Conservation (phyloP, 2,113 vertebrate species). For the Monopterus albus region DNA sequence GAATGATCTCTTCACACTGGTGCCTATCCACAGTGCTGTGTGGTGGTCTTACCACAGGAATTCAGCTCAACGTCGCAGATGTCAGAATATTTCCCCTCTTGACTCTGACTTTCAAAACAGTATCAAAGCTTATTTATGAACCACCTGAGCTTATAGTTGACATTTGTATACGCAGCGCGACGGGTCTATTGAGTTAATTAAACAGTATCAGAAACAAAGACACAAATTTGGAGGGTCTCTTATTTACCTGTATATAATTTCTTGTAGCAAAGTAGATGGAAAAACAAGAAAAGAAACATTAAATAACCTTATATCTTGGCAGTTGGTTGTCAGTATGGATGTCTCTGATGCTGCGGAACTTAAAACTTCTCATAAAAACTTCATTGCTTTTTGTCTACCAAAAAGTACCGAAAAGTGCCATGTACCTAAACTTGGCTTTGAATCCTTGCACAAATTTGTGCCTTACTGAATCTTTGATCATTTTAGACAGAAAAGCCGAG, state of each 20-base stretch:
- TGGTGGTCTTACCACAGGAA: constrained; percentile 62
- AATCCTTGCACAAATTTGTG: background rate
- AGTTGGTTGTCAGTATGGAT: too few species aligned
- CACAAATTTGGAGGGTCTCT: background rate
- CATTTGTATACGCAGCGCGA: background rate
- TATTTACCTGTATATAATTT: background rate
- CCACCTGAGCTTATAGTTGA: background rate
- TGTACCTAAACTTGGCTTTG: too few species aligned
- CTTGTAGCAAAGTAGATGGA: background rate
- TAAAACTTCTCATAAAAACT: too few species aligned
- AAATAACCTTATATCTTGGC: background rate
- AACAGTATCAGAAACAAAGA: background rate
- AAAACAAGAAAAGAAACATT: background rate
- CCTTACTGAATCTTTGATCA: background rate
- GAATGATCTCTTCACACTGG: constrained; percentile 25
- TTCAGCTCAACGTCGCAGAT: constrained; percentile 13
- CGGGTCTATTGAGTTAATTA: background rate
- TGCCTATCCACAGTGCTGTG: constrained; percentile 3
- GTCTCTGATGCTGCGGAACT: too few species aligned
- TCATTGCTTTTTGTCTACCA: background rate
- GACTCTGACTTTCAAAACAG: constrained; percentile 19
- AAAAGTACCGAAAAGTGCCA: too few species aligned
- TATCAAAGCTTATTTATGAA: background rate
- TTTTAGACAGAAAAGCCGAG: background rate
- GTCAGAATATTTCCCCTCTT: constrained; percentile 26